Conservation (phyloP, 2,113 vertebrate species). For the Etheostoma cragini region DNA sequence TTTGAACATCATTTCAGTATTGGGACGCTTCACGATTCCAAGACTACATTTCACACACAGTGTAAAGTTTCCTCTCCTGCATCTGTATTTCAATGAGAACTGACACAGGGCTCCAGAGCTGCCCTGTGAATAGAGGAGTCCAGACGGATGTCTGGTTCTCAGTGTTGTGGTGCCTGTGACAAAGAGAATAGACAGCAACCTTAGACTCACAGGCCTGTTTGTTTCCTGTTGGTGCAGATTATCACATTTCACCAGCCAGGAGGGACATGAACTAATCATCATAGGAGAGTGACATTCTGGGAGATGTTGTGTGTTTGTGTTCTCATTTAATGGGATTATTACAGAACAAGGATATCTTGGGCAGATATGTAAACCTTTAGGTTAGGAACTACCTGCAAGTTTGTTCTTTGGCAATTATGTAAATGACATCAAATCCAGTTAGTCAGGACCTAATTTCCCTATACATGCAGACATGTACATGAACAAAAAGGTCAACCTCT, state of each 20-base stretch:
- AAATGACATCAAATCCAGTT: neutral
- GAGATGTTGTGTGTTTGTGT: conserved; percentile 40
- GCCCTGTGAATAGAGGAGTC: conserved; percentile 45
- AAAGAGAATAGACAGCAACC: conserved; percentile 74
- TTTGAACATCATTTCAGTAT: neutral
- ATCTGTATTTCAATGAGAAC: conserved; percentile 29
- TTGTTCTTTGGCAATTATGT: conserved; percentile 1
- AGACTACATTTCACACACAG: neutral
- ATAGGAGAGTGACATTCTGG: conserved; percentile 59
- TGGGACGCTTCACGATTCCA: neutral
- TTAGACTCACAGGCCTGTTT: conserved; percentile 70
- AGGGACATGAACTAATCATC: conserved; percentile 58
- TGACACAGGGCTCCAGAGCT: conserved; percentile 38
- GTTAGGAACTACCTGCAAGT: neutral
- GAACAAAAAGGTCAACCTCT: conserved; percentile 5
- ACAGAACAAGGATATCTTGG: conserved; percentile 1
- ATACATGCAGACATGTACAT: neutral
- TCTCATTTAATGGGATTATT: conserved; percentile 40
- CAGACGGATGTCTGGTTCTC: conserved; percentile 66
- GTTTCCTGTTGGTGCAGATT: conserved; percentile 77
- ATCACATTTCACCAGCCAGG: conserved; percentile 76
- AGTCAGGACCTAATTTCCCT: neutral
- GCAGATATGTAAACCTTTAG: conserved; percentile 1
- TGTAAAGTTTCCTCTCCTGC: conserved; percentile 23
- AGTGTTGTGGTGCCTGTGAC: conserved; percentile 61